A percentile compares a stretch with the other conserved stretches of the same genome.
Conservation (phyloP, 2,797 vertebrate genomes). For the Tenualosa thibaudeaui region DNA sequence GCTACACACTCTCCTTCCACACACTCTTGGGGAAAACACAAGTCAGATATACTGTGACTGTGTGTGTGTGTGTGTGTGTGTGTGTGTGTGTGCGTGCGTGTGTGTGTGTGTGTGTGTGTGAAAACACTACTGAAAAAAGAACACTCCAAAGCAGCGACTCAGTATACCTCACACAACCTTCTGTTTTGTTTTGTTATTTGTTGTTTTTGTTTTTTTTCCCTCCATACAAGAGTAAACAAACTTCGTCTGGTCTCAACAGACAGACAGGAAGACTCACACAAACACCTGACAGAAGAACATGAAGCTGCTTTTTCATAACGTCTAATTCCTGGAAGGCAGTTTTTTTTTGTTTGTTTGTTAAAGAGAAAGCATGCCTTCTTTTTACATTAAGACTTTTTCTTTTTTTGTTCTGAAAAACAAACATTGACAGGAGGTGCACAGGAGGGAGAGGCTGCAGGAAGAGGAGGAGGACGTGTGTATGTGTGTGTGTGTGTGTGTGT, state of each 20-base stretch:
- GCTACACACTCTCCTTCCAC: slow-evolving; percentile 68
- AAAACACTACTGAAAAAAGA: background rate
- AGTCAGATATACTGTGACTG: background rate
- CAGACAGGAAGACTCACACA: background rate
- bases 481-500: too few species aligned
- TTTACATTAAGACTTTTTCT: background rate
- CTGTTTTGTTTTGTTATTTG: background rate
- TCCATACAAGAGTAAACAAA: background rate
- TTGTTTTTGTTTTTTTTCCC: background rate
- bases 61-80: background rate
- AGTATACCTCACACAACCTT: background rate
- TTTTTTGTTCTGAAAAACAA: slow-evolving; percentile 14
- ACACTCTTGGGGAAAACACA: slow-evolving; percentile 65
- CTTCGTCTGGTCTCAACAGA: background rate
- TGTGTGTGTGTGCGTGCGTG: background rate
- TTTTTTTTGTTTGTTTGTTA: background rate
- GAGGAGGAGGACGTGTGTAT: background rate
- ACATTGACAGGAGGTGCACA: background rate
- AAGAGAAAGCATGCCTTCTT: background rate
- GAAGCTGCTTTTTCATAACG: background rate
- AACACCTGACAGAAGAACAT: background rate
- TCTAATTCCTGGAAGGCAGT: background rate
- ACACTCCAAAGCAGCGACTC: background rate
- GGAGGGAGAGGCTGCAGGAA: background rate
- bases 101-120: background rate